Evolutionary conservation across 2,888 invertebrate species (phyloP).

Genomic region (Agonopterix subpropinquella): DNA sequence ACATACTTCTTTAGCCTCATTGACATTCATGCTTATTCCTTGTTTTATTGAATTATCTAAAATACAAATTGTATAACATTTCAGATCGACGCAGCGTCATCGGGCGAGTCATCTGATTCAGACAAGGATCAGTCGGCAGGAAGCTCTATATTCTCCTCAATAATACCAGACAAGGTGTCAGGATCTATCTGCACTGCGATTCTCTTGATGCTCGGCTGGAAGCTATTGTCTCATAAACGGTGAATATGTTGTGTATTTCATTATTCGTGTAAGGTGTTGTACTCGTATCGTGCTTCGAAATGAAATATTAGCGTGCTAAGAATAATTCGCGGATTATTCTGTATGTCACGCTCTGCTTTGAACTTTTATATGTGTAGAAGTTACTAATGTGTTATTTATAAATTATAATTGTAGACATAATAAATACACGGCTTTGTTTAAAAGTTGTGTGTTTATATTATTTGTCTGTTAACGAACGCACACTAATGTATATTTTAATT

Average conservation of each 20-base stretch:
- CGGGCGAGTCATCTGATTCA: conserved; percentile 20
- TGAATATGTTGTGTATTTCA: conserved; percentile 41
- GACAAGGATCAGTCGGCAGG: conserved; percentile 23
- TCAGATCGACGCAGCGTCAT: conserved; percentile 50
- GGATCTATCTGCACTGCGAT: conserved; percentile 78
- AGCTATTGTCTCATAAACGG: conserved; percentile 72
- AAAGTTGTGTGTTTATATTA: conserved; percentile 24
- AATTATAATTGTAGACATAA: conserved; percentile 16
- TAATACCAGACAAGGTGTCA: conserved; percentile 72
- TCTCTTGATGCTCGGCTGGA: conserved; percentile 79
- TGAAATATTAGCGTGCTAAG: conserved; percentile 25
- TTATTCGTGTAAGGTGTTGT: not conserved
- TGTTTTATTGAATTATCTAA: too few relatives aligned
- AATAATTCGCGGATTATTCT: conserved; percentile 41
- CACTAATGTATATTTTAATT: conserved; percentile 13
- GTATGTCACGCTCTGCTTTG: conserved; percentile 24
- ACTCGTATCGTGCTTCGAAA: conserved; percentile 1
- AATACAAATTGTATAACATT: conserved; percentile 16
- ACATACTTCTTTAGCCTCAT: too few relatives aligned
- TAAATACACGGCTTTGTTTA: conserved; percentile 22
- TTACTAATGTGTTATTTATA: too few relatives aligned
- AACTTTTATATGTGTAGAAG: not conserved
- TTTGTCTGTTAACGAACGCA: conserved; percentile 21
- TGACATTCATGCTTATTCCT: too few relatives aligned
- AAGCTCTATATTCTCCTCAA: conserved; percentile 71